Percentiles rank a stretch among this genome's conserved stretches.
These are phyloP conservation scores for Aporophyla nigra DNA, from an alignment of 2,888 invertebrate genomes.

Conservation along the genomic window DNA sequence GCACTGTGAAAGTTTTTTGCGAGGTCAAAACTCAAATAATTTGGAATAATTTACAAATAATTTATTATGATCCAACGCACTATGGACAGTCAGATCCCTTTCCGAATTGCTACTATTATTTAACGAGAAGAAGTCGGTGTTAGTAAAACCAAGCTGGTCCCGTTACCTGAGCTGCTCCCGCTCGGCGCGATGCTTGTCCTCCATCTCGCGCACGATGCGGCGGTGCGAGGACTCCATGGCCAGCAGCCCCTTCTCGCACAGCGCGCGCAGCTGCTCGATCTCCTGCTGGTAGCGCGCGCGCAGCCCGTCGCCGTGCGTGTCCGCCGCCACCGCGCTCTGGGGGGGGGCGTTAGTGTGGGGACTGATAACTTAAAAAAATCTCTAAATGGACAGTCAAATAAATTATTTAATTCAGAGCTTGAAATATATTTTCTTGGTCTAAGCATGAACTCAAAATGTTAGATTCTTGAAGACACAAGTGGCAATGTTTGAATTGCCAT, in stretches of 20 bases:
- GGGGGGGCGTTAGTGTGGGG: neutral
- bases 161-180: constrained; percentile 92
- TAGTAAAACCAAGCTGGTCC: neutral
- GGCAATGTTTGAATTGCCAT: too few species aligned
- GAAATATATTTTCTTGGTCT: neutral
- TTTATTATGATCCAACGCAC: too few species aligned
- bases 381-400: neutral
- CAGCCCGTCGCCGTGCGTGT: constrained; percentile 92
- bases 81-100: too few species aligned
- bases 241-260: constrained; percentile 97
- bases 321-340: constrained; percentile 91
- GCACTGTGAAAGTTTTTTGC: neutral
- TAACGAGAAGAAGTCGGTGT: neutral
- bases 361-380: too few species aligned
- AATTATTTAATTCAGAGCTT: neutral
- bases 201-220: constrained; percentile 96
- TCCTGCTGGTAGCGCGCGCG: constrained; percentile 95
- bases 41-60: neutral
- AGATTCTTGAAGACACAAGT: neutral
- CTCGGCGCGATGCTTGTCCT: constrained; percentile 97
- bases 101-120: neutral
- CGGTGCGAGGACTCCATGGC: constrained; percentile 98
- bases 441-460: neutral
- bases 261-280: constrained; percentile 96
- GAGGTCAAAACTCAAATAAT: neutral